These are phyloP conservation scores for Athripsodes cinereus DNA, from an alignment of 2,888 invertebrate species.

Conservation along the genomic window DNA sequence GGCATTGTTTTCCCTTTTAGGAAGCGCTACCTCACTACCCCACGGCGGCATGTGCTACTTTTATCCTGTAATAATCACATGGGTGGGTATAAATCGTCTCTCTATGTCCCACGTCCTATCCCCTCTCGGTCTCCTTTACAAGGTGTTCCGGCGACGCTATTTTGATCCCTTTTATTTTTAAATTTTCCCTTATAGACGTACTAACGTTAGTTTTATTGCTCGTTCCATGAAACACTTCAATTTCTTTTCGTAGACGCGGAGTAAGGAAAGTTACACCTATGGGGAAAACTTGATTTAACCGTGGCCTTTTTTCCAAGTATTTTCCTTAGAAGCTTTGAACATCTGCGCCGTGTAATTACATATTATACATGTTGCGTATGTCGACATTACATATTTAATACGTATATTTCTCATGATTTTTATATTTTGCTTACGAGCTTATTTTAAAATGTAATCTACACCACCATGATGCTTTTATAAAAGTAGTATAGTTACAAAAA, in stretches of 20 bases:
- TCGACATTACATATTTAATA: too few relatives aligned
- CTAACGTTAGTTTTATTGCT: slow-evolving; percentile 2
- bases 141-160: background rate
- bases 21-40: background rate
- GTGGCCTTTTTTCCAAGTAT: background rate
- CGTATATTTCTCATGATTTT: too few relatives aligned
- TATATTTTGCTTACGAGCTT: too few relatives aligned
- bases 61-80: background rate
- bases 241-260: background rate
- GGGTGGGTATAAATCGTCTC: slow-evolving; percentile 2
- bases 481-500: too few relatives aligned
- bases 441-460: too few relatives aligned
- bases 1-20: too few relatives aligned
- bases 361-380: too few relatives aligned
- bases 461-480: too few relatives aligned
- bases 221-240: background rate
- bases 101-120: background rate
- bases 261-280: background rate
- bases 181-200: slow-evolving; percentile 1
- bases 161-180: background rate
- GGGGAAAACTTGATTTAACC: slow-evolving; percentile 1
- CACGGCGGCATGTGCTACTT: background rate
- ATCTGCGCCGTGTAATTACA: too few relatives aligned
- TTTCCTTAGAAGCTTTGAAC: background rate
- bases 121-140: too few relatives aligned